Evolutionary conservation across 1,140 invertebrate species (phyloP).

Genomic region (Pseudomyrmex gracilis): DNA sequence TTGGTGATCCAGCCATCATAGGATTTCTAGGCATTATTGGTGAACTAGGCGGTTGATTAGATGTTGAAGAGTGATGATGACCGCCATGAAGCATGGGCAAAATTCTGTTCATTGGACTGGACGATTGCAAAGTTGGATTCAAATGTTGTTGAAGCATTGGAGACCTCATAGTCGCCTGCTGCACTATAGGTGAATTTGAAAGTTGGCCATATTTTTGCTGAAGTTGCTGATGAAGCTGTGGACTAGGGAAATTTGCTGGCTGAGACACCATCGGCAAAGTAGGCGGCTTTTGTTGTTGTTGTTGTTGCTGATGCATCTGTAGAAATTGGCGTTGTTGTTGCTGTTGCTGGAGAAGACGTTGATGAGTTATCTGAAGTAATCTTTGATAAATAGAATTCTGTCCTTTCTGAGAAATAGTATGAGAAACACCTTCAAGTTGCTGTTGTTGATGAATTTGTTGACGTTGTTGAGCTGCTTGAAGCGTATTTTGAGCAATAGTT

Average conservation of each 20-base stretch:
- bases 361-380: constrained; percentile 80
- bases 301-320: constrained; percentile 79
- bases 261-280: constrained; percentile 86
- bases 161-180: constrained; percentile 85
- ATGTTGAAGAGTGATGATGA: constrained; percentile 79
- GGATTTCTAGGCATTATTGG: constrained; percentile 87
- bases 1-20: constrained; percentile 85
- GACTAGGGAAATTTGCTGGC: constrained; percentile 86
- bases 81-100: constrained; percentile 84
- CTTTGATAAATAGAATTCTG: constrained; percentile 79
- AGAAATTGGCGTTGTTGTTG: constrained; percentile 80
- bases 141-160: constrained; percentile 86
- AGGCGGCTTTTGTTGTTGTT: constrained; percentile 84
- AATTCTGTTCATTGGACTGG: constrained; percentile 83
- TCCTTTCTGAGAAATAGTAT: constrained; percentile 69
- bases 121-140: constrained; percentile 83
- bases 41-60: constrained; percentile 82
- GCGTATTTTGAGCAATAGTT: constrained; percentile 77
- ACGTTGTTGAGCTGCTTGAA: constrained; percentile 80
- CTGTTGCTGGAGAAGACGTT: constrained; percentile 67
- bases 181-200: constrained; percentile 88
- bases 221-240: constrained; percentile 86
- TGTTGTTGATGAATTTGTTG: constrained; percentile 83
- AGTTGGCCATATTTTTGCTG: constrained; percentile 86
- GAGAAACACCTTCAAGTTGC: constrained; percentile 78